phyloP scores from a whole-genome alignment of 1,140 invertebrate species.

The Scylla paramamosain region DNA sequence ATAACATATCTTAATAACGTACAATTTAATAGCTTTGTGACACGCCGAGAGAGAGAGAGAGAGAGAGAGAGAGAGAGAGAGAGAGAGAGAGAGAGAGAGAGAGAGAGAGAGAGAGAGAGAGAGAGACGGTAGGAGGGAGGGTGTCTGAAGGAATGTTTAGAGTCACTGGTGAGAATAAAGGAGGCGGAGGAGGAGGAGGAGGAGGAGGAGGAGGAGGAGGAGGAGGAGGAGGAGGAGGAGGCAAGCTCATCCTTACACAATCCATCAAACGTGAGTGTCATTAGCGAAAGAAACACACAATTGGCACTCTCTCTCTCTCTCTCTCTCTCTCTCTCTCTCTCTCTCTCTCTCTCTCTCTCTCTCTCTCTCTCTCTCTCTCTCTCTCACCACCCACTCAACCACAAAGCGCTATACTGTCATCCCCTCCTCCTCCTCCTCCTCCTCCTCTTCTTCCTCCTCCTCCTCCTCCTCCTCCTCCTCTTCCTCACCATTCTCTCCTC shows the following conservation, averaged over 20 bases:
- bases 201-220: no score
- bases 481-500: neutral
- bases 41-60: no score
- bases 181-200: neutral
- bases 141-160: neutral
- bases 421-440: neutral
- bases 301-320: neutral
- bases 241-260: no score
- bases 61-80: no score
- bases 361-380: no score
- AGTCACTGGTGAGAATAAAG: neutral
- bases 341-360: neutral
- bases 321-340: neutral
- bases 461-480: neutral
- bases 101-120: neutral
- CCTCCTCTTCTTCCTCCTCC: neutral
- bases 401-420: no score
- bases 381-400: neutral
- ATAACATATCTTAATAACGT: no score
- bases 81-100: neutral
- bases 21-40: no score
- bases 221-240: no score
- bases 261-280: no score
- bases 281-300: no score
- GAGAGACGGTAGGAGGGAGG: neutral